These are phyloP conservation scores for Orthochromis indermauri DNA, from an alignment of 2,113 vertebrate genomes.

Conservation along the genomic window DNA sequence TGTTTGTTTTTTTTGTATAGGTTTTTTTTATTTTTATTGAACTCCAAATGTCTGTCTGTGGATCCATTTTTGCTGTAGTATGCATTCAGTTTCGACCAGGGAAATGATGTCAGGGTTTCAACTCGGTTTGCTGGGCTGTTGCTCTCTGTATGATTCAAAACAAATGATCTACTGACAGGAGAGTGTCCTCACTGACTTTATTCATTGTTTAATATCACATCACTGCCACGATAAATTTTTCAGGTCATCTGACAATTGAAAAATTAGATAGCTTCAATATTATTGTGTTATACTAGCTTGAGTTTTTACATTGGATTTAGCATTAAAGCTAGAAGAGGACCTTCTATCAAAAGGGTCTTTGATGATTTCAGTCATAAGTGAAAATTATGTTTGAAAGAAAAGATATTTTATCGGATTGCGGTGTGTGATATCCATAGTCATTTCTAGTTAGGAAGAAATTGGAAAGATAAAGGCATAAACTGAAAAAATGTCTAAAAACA, in stretches of 20 bases:
- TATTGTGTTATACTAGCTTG: not conserved
- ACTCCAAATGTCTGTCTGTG: too few relatives aligned
- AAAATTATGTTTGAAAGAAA: not conserved
- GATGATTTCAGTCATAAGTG: not conserved
- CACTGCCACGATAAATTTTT: not conserved
- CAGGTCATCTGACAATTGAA: not conserved
- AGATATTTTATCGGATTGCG: fast-evolving
- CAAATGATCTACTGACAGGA: not conserved
- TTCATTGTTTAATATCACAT: not conserved
- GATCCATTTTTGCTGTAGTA: too few relatives aligned
- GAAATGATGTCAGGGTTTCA: not conserved
- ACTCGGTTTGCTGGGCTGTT: not conserved
- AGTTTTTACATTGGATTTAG: not conserved
- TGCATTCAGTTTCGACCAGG: too few relatives aligned
- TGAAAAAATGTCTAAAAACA: not conserved
- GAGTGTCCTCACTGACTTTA: not conserved
- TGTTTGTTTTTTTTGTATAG: fast-evolving
- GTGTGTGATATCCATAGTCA: fast-evolving
- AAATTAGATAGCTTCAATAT: not conserved
- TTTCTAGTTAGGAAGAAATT: not conserved
- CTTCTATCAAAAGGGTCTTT: not conserved
- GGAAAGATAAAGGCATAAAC: not conserved
- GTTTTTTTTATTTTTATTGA: not conserved
- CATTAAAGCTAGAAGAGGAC: not conserved
- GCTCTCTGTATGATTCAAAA: not conserved